These are phyloP conservation scores for Acarapis woodi DNA, from an alignment of 1,140 invertebrate genomes.

Conservation along the genomic window DNA sequence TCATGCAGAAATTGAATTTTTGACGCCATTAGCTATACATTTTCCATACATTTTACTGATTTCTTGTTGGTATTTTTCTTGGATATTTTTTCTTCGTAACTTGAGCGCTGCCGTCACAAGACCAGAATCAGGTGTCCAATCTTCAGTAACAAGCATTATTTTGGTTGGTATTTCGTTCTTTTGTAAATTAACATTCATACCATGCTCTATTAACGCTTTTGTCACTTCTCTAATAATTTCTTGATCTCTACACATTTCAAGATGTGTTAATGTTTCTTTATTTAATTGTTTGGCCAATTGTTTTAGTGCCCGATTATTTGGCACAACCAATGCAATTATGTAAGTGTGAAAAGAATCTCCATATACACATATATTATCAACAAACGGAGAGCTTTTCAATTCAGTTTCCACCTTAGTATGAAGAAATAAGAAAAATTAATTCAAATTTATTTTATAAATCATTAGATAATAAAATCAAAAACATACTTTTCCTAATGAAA, in stretches of 20 bases:
- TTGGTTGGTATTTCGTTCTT: constrained; percentile 19
- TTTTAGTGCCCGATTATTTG: constrained; percentile 33
- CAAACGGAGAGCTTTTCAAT: constrained; percentile 8
- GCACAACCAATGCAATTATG: constrained; percentile 67
- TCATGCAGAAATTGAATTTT: no score
- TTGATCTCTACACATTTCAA: constrained; percentile 38
- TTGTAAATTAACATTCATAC: constrained; percentile 47
- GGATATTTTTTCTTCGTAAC: constrained; percentile 11
- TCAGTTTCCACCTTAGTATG: constrained; percentile 3
- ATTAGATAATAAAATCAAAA: neutral
- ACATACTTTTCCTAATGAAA: constrained; percentile 9
- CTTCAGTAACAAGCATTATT: constrained; percentile 17
- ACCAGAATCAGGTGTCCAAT: constrained; percentile 30
- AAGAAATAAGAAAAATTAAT: neutral
- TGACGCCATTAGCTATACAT: no score
- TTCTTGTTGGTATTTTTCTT: constrained; percentile 10
- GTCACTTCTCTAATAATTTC: constrained; percentile 27
- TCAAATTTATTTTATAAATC: neutral
- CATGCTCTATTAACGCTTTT: constrained; percentile 41
- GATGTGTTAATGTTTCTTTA: constrained; percentile 27
- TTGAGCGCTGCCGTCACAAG: constrained; percentile 25
- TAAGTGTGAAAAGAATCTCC: constrained; percentile 27
- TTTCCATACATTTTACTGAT: constrained; percentile 5
- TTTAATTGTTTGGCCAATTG: constrained; percentile 33
- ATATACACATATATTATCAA: constrained; percentile 16